Conservation (phyloP, 2,113 vertebrate species). For the Otus sunia region DNA sequence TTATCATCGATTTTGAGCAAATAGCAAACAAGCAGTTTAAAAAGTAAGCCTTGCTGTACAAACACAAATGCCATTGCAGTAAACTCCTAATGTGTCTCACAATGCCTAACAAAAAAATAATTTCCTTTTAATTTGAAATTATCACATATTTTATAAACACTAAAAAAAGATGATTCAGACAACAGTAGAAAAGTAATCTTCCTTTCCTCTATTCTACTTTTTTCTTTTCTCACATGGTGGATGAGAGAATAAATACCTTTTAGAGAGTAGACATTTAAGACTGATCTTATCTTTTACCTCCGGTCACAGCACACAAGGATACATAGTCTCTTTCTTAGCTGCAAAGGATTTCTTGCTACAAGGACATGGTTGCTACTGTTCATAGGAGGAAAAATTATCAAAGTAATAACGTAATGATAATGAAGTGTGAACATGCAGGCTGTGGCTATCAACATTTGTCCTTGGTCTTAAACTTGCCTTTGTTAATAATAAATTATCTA, state of each 20-base stretch:
- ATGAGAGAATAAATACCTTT: not conserved
- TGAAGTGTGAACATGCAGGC: not conserved
- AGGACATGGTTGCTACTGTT: not conserved
- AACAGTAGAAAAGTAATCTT: not conserved
- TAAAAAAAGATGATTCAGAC: not conserved
- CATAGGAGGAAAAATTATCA: not conserved
- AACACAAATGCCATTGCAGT: not conserved
- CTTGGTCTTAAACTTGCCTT: not conserved
- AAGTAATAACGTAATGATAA: not conserved
- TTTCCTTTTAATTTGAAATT: not conserved
- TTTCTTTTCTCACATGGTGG: not conserved
- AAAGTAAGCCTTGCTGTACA: not conserved
- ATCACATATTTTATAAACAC: not conserved
- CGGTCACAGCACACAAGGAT: not conserved
- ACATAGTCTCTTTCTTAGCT: not conserved
- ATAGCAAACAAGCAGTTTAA: not conserved
- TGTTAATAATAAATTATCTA: constrained; percentile 10
- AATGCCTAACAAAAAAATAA: not conserved
- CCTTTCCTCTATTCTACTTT: not conserved
- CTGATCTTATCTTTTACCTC: not conserved
- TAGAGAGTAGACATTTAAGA: not conserved
- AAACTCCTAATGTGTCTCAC: not conserved
- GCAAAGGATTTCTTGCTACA: not conserved
- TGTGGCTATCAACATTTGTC: not conserved
- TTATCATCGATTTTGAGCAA: not conserved